Evolutionary conservation across 2,113 vertebrate genomes (phyloP), one percentile per base, ranked within the genome.

Genomic region (Prionailurus viverrinus): DNA sequence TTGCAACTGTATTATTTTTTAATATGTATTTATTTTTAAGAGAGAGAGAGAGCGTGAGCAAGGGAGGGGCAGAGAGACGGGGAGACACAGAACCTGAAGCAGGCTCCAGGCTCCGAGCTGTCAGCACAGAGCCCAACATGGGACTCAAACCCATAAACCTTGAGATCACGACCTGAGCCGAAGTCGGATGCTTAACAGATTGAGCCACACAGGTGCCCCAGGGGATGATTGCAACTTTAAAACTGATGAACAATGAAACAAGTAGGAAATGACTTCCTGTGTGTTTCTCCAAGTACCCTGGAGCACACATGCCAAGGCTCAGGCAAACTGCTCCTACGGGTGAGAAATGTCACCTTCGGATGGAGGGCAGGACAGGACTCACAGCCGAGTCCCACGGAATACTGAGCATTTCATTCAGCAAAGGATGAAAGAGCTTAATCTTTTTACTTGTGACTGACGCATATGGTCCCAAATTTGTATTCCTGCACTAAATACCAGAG

Each of bases 261-360:
- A 80, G 25, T 31, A 39, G 45, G n/a, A 51, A 14, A 51, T 53
- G 61, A 66, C 31, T 10, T 48, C 31, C 39, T 63, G 10, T 21
- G 29, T 51, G 18, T 80, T 80, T 23, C 39, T 36, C 33, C 4
- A 12, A 31, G 33, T 41, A 31, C 53, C 53, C 18, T 19, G 36
- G 18, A 61, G 18, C 41, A 29, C 1, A 11, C 25, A 27, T 1
- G 25, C 15, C 31, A 29, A 4, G 5, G 7, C 51, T 36, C 1
- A 8, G 58, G 51, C 25, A 61, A 14, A 15, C 19, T 31, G 15
- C 66, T 36, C 18, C 0, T 13, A 1, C 3, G 25, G n/a, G 1
- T 41, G 45, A 68, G 31, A 61, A 53, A 53, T 3, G 1, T 33
- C 11, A 53, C 27, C 48, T 51, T 41, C n/a, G 0, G 16, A 33